phyloP scores from a whole-genome alignment of 2,888 invertebrate genomes.

The Pseudococcus viburni region DNA sequence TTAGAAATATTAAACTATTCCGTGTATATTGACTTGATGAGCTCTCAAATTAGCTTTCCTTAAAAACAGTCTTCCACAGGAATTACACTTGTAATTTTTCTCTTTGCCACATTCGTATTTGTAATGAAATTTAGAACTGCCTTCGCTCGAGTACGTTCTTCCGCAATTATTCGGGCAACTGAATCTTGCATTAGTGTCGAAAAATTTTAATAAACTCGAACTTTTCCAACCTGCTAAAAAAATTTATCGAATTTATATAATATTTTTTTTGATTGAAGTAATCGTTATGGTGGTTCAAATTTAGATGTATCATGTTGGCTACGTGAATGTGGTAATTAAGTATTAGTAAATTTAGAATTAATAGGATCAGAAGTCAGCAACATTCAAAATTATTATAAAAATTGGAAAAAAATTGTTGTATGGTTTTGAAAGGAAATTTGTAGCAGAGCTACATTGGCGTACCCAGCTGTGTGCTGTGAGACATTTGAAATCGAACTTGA shows the following conservation, averaged over 20 bases:
- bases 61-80: constrained; percentile 70
- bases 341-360: no score
- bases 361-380: no score
- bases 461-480: background rate
- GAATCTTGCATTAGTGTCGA: constrained; percentile 33
- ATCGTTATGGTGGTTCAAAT: background rate
- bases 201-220: constrained; percentile 12
- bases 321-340: no score
- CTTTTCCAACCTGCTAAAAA: constrained; percentile 59
- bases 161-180: constrained; percentile 66
- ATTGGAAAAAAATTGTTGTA: background rate
- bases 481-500: background rate
- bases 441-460: no score
- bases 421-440: no score
- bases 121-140: constrained; percentile 41
- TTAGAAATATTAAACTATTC: background rate
- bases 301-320: constrained; percentile 6
- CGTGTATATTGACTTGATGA: constrained; percentile 51
- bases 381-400: no score
- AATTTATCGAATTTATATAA: background rate
- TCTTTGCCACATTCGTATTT: constrained; percentile 64
- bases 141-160: constrained; percentile 61
- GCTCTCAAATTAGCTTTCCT: constrained; percentile 70
- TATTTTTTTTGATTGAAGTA: background rate
- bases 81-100: constrained; percentile 68